Percentiles rank a stretch among this genome's conserved stretches.
Evolutionary conservation across 2,797 vertebrate species (phyloP).

Genomic region (Molossus molossus): DNA sequence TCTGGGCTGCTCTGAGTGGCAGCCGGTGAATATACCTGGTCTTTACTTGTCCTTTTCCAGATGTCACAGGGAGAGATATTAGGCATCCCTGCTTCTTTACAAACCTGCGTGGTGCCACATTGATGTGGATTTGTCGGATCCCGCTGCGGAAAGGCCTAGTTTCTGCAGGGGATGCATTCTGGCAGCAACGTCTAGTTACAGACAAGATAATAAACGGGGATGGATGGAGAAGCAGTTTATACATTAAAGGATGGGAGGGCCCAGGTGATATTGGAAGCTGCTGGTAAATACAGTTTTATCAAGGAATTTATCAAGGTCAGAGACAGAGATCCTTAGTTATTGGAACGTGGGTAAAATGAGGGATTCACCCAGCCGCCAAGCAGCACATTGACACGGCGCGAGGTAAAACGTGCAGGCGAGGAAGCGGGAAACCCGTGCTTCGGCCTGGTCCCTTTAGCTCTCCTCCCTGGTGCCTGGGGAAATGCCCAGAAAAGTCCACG

Average conservation of each 20-base stretch:
- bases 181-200: slow-evolving; percentile 88
- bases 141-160: slow-evolving; percentile 92
- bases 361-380: slow-evolving; percentile 66
- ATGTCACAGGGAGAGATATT: slow-evolving; percentile 88
- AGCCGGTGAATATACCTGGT: slow-evolving; percentile 83
- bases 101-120: slow-evolving; percentile 88
- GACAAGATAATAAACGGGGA: slow-evolving; percentile 90
- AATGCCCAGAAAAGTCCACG: background rate
- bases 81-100: slow-evolving; percentile 88
- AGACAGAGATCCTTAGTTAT: slow-evolving; percentile 82
- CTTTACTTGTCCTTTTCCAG: slow-evolving; percentile 88
- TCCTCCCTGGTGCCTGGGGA: background rate
- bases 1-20: slow-evolving; percentile 78
- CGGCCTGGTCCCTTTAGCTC: background rate
- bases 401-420: background rate
- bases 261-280: slow-evolving; percentile 87
- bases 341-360: slow-evolving; percentile 80
- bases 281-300: slow-evolving; percentile 89
- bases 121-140: slow-evolving; percentile 90
- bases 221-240: slow-evolving; percentile 85
- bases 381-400: background rate
- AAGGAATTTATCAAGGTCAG: slow-evolving; percentile 91
- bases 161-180: slow-evolving; percentile 89
- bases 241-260: slow-evolving; percentile 87
- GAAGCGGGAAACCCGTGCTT: slow-evolving; percentile 23